Base-by-base conservation (phyloP, 2,888 invertebrate species). In the Lochmaea capreae region DNA sequence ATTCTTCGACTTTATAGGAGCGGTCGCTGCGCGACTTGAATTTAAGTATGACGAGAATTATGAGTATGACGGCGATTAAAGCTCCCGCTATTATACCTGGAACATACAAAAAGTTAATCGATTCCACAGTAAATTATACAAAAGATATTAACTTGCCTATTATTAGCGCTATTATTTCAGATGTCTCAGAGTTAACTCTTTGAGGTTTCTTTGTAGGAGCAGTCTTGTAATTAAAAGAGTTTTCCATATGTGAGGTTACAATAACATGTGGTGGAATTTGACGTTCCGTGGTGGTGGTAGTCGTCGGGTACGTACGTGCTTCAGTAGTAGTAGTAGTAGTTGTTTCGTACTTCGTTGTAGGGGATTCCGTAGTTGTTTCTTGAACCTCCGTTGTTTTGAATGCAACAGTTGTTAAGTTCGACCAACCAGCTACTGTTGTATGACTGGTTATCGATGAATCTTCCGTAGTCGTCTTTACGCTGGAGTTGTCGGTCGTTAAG, bases 1-100 rank as follows among this genome's bases (percentile, higher is more conserved):
- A 92, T 84, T 97, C 95, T 83, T 97, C 97, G 75, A 97, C 94
- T 87, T 97, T 98, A 87, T 97, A 98, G 71, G 94, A 94, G n/a
- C 94, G 93, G 85, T 97, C 96, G 67, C 95, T 93, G 76, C 95
- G 92, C 82, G 93, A 93, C 84, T 94, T 92, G 87, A 96, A 94
- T 88, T 96, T 96, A 81, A 97, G 91, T 81, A 98, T 95, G 74
- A 97, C 91, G 75, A 98, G 91, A 71, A 97, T 94, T 78, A 98
- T 93, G 78, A 98, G 90, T 69, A 98, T 94, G 78, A 97, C 94
- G 46, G 95, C 95, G 84, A 98, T 97, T 77, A 97, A 89, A 54
- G 96, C 95, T 62, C 96, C 96, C 3, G 97, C 97, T 74, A 97
- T 96, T 80, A 98, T 96, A 78, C 95, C 74, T 74, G 43, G 0